Evolutionary conservation across 1,140 invertebrate genomes (phyloP), one percentile per base, ranked within the genome.

Genomic region (Hydropsyche tenuis): DNA sequence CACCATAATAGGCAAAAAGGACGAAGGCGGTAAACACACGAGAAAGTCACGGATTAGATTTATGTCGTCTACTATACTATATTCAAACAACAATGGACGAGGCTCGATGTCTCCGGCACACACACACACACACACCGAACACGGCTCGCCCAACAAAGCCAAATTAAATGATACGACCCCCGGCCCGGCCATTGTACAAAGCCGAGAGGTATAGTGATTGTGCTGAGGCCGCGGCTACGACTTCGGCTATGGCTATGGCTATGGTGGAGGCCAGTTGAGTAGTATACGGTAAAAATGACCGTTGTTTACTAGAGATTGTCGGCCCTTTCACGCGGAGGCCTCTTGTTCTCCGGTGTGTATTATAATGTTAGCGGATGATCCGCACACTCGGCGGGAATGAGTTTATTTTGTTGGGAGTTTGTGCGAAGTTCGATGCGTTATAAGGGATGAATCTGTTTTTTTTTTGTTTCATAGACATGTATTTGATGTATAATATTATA

Each of bases 121-220:
- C 9, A 37, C 30, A 37, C 3, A 37, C 30, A 37, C 30, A 37
- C 30, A 37, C 3, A 37, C n/a, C 30, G 9, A 37, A 37, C 30
- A 37, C 9, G 9, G 30, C 3, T 5, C 51, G 48, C 46, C 56
- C 30, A 45, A 70, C 68, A 70, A 70, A 48, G 46, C 48, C 22
- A 70, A 70, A 70, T 70, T 70, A 70, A 70, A 70, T 25, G 68
- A 37, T 43, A 56, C 68, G 12, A 48, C 45, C 45, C 45, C 45
- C 45, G 45, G 30, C 30, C 30, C 30, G 30, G 30, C 30, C 30
- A 37, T 37, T 37, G 30, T 37, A 37, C 30, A 3, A 4, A 3
- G 30, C 30, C 3, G n/a, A n/a, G 30, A 37, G 30, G 30, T 37
- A 37, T 37, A 37, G 30, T 37, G 30, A 37, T 48, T 48, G 45